Conservation (phyloP, 2,113 vertebrate species). For the Amblyornis subalaris region DNA sequence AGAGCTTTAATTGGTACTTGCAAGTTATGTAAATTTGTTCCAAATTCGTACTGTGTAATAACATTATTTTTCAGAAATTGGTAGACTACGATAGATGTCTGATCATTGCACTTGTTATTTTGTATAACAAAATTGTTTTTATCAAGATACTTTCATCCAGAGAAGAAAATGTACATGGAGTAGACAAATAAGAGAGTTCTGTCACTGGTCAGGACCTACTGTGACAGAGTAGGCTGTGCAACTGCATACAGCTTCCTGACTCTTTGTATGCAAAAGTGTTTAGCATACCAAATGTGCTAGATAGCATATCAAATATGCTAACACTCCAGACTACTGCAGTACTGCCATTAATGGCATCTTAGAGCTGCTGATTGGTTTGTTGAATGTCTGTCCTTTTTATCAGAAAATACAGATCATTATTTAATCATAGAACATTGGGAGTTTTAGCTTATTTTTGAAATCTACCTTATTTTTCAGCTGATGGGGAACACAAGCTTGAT, state of each 20-base stretch:
- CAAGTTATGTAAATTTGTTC: neutral
- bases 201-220: neutral
- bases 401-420: neutral
- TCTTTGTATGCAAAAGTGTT: neutral
- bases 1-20: neutral
- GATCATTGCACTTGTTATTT: neutral
- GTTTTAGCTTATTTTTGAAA: slow-evolving; percentile 38
- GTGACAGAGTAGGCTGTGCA: neutral
- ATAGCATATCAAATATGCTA: neutral
- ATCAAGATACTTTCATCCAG: neutral
- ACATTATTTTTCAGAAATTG: neutral
- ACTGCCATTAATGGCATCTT: neutral
- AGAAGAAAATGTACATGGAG: neutral
- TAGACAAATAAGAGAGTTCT: neutral
- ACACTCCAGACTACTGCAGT: neutral
- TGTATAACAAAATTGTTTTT: neutral
- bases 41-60: neutral
- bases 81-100: neutral
- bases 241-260: neutral
- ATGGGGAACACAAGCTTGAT: slow-evolving; percentile 84
- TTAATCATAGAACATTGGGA: neutral
- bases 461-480: slow-evolving; percentile 70
- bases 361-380: neutral
- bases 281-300: neutral
- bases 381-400: neutral